Conservation (phyloP, 2,888 invertebrate genomes). For the Dryobotodes eremita region DNA sequence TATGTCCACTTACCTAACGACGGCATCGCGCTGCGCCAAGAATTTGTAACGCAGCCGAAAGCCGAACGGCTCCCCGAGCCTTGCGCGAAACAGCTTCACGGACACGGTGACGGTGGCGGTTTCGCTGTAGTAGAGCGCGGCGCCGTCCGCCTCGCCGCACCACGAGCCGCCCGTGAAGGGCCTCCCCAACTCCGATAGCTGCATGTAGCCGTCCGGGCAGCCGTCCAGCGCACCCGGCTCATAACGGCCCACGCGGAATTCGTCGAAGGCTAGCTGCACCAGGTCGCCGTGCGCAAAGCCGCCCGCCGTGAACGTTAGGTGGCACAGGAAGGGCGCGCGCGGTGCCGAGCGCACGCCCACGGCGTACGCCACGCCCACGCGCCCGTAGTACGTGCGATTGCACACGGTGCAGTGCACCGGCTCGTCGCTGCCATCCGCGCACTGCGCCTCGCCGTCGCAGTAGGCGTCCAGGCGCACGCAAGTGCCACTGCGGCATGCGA, state of each 20-base stretch:
- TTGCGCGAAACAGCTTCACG: constrained; percentile 94
- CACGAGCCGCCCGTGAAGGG: constrained; percentile 97
- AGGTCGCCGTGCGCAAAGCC: constrained; percentile 97
- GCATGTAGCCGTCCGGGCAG: constrained; percentile 97
- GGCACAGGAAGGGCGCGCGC: constrained; percentile 96
- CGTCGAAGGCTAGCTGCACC: constrained; percentile 97
- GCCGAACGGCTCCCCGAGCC: constrained; percentile 94
- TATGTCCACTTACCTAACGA: constrained; percentile 91
- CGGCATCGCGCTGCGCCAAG: constrained; percentile 94
- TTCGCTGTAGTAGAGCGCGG: constrained; percentile 97
- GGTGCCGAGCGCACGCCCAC: constrained; percentile 94
- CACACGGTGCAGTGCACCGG: constrained; percentile 92
- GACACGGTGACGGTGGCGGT: constrained; percentile 97
- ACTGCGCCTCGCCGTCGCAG: constrained; percentile 96
- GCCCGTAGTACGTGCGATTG: constrained; percentile 97
- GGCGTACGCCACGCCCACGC: constrained; percentile 95
- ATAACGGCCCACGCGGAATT: constrained; percentile 96
- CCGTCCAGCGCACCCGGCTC: constrained; percentile 93
- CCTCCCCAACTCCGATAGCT: constrained; percentile 95
- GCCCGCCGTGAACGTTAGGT: constrained; percentile 97
- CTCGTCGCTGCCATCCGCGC: constrained; percentile 96
- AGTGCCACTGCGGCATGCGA: constrained; percentile 91
- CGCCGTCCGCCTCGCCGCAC: constrained; percentile 96
- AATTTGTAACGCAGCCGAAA: constrained; percentile 95
- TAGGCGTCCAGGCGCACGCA: constrained; percentile 96